Evolutionary conservation across 2,113 vertebrate species (phyloP), one percentile per base, ranked within the genome.

Genomic region (Eulemur rufifrons): DNA sequence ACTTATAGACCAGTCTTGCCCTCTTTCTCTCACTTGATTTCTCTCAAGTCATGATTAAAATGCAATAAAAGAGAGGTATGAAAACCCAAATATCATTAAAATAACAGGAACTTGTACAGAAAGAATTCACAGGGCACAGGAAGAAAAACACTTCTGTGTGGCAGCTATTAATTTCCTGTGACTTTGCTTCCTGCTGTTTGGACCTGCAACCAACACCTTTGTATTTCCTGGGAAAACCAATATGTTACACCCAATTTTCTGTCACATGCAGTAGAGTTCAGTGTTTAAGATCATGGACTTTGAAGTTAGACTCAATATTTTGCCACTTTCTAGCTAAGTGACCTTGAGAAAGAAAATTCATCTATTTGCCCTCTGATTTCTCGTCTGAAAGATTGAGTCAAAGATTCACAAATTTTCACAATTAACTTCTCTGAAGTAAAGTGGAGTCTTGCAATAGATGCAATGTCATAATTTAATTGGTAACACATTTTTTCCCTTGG

Each of bases 61-160:
- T 81, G 34, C 37, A 89, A 59, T 95, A 84, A 94, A 89, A 81
- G 7, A 9, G 47, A 84, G 34, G 14, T 68, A 73, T 90, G 81
- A 81, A 90, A 93, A 23, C 21, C 18, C 13, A 80, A 77, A 91
- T 82, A 15, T 66, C 66, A 96, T 1, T 50, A 77, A 94, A 95
- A 93, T 94, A 91, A 54, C 32, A 78, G 34, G 39, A 78, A 32
- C 56, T 81, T 84, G 20, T 32, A 63, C 21, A 78, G 76, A 94
- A 81, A 66, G 54, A 92, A 88, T 74, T 95, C 85, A 95, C 6
- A 82, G 21, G 61, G 61, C 7, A 61, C 29, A 87, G 56, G 34
- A 95, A 93, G 94, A 68, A 94, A 94, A 95, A 80, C 13, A 76
- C 25, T 84, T 89, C 66, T 86, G 71, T 82, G 59, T 74, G 61